These are phyloP conservation scores for Salpingus planirostris DNA, from an alignment of 2,888 invertebrate species.

Conservation along the genomic window DNA sequence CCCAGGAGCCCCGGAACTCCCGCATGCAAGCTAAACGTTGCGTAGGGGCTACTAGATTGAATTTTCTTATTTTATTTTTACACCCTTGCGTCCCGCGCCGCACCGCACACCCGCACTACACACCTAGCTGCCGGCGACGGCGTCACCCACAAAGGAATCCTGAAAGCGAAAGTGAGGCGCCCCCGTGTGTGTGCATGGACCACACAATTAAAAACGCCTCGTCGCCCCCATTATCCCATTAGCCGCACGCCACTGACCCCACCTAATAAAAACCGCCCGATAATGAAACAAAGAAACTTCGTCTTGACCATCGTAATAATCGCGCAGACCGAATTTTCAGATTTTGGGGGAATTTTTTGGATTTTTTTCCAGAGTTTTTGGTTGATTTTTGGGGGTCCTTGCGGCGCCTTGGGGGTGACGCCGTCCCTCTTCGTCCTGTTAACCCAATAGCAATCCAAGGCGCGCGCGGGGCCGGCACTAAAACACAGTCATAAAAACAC, in stretches of 20 bases:
- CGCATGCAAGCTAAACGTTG: constrained; percentile 26
- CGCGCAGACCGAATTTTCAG: no score
- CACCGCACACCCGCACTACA: constrained; percentile 25
- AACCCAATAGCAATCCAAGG: constrained; percentile 42
- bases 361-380: no score
- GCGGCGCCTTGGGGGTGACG: constrained; percentile 23
- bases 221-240: constrained; percentile 4
- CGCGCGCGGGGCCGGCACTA: constrained; percentile 43
- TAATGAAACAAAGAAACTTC: no score
- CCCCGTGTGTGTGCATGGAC: not conserved
- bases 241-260: no score
- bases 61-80: constrained; percentile 43
- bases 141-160: constrained; percentile 16
- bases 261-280: no score
- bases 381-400: no score
- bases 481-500: constrained; percentile 46
- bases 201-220: constrained; percentile 2
- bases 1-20: constrained; percentile 8
- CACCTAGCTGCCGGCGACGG: constrained; percentile 23
- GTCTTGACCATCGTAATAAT: no score
- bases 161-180: constrained; percentile 13
- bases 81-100: constrained; percentile 29
- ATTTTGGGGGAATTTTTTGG: no score
- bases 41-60: constrained; percentile 42
- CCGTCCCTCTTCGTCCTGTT: constrained; percentile 38